These are phyloP conservation scores for Hydrotaea cyrtoneurina DNA, from an alignment of 2,888 invertebrate species.

Conservation along the genomic window DNA sequence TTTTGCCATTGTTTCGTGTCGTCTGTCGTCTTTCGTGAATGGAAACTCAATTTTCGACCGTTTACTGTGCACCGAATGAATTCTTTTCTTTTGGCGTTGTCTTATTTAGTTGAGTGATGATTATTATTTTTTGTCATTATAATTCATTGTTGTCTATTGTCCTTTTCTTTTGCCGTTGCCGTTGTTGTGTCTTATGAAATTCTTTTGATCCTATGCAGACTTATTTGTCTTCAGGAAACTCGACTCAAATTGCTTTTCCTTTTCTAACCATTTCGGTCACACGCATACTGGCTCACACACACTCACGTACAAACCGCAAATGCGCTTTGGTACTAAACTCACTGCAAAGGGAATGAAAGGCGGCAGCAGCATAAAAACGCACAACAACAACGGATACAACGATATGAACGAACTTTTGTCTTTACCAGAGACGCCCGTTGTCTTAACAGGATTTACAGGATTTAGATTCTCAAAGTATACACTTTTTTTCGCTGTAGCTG, in stretches of 20 bases:
- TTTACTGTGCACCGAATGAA: conserved; percentile 9
- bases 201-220: conserved; percentile 77
- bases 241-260: conserved; percentile 77
- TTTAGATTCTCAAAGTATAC: conserved; percentile 66
- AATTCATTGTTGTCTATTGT: conserved; percentile 72
- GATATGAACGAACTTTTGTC: conserved; percentile 41
- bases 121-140: conserved; percentile 66
- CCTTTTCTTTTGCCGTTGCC: conserved; percentile 64
- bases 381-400: conserved; percentile 22
- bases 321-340: conserved; percentile 5
- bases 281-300: conserved; percentile 22
- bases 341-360: conserved; percentile 39
- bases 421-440: conserved; percentile 56
- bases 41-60: conserved; percentile 29
- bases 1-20: conserved; percentile 13
- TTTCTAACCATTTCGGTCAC: conserved; percentile 45
- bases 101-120: conserved; percentile 46
- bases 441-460: conserved; percentile 67
- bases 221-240: conserved; percentile 79
- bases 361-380: conserved; percentile 26
- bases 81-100: conserved; percentile 36
- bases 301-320: conserved; percentile 33
- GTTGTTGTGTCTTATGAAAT: conserved; percentile 65
- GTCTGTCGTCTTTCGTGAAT: background rate
- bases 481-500: conserved; percentile 46